Evolutionary conservation across 2,888 invertebrate genomes (phyloP), one percentile per base, ranked within the genome.

Genomic region (Thereva unica): DNA sequence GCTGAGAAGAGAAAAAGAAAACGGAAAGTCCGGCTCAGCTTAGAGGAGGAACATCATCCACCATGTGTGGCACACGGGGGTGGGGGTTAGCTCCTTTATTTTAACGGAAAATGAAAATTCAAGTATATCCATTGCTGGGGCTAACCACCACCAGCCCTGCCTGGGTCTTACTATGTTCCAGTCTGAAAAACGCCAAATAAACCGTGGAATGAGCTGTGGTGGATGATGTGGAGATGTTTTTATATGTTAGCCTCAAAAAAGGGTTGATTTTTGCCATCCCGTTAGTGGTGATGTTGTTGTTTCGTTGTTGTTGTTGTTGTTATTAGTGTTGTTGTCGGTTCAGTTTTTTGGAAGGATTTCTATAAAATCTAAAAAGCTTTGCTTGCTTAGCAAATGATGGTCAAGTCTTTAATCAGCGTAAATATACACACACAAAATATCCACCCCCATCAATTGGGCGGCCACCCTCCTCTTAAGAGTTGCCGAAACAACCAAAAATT

Each of bases 351-450:
- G 52, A 9, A 34, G 35, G 34, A 63, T 63, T 63, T 63, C 9
- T 23, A 23, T 41, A 52, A 47, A 63, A 63, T 42, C 42, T 63
- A 52, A 63, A 63, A 63, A 63, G 63, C 63, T 67, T 57, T 57
- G 67, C 64, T 64, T 67, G 64, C 67, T 64, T 67, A 59, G 61
- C 54, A 65, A 68, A 65, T 65, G 65, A 68, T 68, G 68, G 68
- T 68, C 68, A 68, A 68, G 68, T 68, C 68, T 68, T 68, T 68
- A 68, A 68, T 68, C 68, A 68, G 68, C 50, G 44, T 64, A 68
- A 66, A 65, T 66, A 64, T 53, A 66, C 23, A 41, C 38, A 68
- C 53, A 64, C n/a, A 44, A 57, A 23, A 23, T 23, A 23, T 23
- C 1, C 1, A 23, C 23, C 23, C 23, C 23, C 23, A 23, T 23